Evolutionary conservation across 1,140 invertebrate genomes (phyloP), one percentile per base, ranked within the genome.

Genomic region (Zaprionus tsacasi): DNA sequence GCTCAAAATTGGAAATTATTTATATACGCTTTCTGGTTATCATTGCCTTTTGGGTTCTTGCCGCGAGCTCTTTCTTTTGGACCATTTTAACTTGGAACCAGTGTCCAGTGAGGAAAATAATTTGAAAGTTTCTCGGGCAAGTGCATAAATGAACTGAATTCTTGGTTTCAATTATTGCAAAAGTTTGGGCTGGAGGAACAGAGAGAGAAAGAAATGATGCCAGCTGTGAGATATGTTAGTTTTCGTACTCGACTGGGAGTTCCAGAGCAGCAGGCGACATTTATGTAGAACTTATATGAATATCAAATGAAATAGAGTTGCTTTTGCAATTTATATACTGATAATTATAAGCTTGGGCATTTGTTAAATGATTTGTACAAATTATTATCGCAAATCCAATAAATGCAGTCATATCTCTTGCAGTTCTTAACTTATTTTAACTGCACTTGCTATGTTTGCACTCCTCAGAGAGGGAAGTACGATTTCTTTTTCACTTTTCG

Each of bases 151-250:
- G 82, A 72, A 76, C 60, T 71, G 60, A 73, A 77, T 76, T 81
- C 66, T 77, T 74, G 56, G 79, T 88, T 91, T 91, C 83, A 91
- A 91, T 91, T 91, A 81, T 78, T 81, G 70, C 57, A 69, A 70
- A 87, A 87, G 30, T 87, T 87, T 88, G 27, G 70, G 70, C 76
- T 1, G 21, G 21, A 21, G 21, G 2, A 21, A 2, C 21, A 21
- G 21, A 60, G 33, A 60, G 33, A 50, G 40, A 60, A 45, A 45
- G 38, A 55, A 33, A 72, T 67, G 52, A 72, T 40, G 66, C 64
- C 13, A 59, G 56, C 68, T 27, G 52, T 33, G 17, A 30, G 10
- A 21, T 30, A 56, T 33, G 15, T 50, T 25, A 50, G 45, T 50
- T 17, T 6, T 50, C 17, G 0, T 10, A 48, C 6, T 21, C 10